Conservation (phyloP, 2,113 vertebrate genomes). For the Danio rerio region GRCz12tu NC_133181.1:31815001-31815500, state of each 20-base stretch:
- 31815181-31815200: no score
- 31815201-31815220: no score
- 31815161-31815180: no score
- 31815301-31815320: constrained; percentile 31
- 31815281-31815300: background rate
- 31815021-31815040: no score
- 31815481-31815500: background rate
- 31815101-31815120: no score
- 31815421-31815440: constrained; percentile 77
- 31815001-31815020: no score
- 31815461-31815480: constrained; percentile 54
- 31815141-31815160: no score
- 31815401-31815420: constrained; percentile 73
- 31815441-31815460: constrained; percentile 83
- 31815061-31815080: no score
- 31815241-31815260: background rate
- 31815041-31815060: no score
- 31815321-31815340: background rate
- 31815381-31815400: constrained; percentile 74
- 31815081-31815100: no score
- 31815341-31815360: constrained; percentile 74
- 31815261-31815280: background rate
- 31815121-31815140: no score
- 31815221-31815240: background rate
- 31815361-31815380: constrained; percentile 80